A percentile compares a stretch with the other conserved stretches of the same genome.
phyloP scores from a whole-genome alignment of 1,140 invertebrate genomes.

The Stenopsyche tienmushanensis region DNA sequence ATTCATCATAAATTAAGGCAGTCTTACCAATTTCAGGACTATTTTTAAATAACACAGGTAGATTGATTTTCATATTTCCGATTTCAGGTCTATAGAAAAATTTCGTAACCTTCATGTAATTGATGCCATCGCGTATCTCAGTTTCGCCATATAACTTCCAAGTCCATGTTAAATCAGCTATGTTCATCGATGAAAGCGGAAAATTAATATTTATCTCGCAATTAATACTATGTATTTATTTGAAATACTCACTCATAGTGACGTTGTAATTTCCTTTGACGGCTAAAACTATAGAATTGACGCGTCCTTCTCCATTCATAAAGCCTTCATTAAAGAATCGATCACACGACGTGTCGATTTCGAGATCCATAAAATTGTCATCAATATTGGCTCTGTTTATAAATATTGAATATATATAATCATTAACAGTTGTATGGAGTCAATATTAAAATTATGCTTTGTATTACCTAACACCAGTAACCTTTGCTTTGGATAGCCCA shows the following conservation, averaged over 20 bases:
- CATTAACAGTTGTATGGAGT: too few relatives aligned
- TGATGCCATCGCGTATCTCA: slow-evolving; percentile 47
- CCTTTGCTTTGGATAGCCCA: slow-evolving; percentile 52
- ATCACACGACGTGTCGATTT: slow-evolving; percentile 56
- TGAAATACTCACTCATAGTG: slow-evolving; percentile 47
- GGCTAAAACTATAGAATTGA: slow-evolving; percentile 54
- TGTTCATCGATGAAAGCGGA: too few relatives aligned
- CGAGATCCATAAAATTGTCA: slow-evolving; percentile 55
- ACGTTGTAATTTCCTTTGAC: slow-evolving; percentile 51
- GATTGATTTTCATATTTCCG: slow-evolving; percentile 55
- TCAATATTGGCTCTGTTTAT: slow-evolving; percentile 48
- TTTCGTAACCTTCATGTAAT: slow-evolving; percentile 56
- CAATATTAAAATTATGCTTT: too few relatives aligned
- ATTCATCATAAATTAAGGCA: too few relatives aligned
- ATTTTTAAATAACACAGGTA: slow-evolving; percentile 60
- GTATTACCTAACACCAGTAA: slow-evolving; percentile 55
- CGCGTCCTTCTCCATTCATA: slow-evolving; percentile 54
- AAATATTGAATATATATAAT: too few relatives aligned
- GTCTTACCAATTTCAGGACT: slow-evolving; percentile 60
- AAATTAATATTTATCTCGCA: neutral
- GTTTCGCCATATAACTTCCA: slow-evolving; percentile 53
- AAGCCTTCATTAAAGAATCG: slow-evolving; percentile 51
- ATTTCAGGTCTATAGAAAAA: slow-evolving; percentile 65
- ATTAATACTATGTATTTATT: neutral
- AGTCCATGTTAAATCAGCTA: slow-evolving; percentile 52